Evolutionary conservation across 2,888 invertebrate genomes (phyloP).

Genomic region (Mesorhabditis sp.): DNA sequence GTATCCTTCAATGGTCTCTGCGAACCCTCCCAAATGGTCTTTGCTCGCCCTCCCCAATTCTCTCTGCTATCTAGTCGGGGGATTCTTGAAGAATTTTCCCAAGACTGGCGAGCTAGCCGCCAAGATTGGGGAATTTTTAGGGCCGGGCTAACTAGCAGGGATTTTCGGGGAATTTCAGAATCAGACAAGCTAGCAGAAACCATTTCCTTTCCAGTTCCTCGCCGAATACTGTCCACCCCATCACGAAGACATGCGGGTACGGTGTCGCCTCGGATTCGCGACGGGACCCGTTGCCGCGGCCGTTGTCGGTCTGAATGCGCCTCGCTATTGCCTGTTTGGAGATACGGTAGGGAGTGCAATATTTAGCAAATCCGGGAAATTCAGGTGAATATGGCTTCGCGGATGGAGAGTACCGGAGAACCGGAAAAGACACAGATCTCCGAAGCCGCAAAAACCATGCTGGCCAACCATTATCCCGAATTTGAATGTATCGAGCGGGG

Average conservation of each 20-base stretch:
- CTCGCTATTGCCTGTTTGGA: slow-evolving; percentile 56
- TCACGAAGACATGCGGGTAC: slow-evolving; percentile 22
- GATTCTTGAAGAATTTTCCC: no score
- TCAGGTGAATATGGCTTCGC: slow-evolving; percentile 50
- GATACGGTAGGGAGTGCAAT: slow-evolving; percentile 39
- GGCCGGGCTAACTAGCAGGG: no score
- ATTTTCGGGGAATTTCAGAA: neutral
- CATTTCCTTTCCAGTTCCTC: slow-evolving; percentile 34
- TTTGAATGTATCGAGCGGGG: slow-evolving; percentile 44
- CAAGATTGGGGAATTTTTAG: no score
- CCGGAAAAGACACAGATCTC: slow-evolving; percentile 52
- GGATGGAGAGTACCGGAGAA: slow-evolving; percentile 54
- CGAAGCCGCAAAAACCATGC: slow-evolving; percentile 36
- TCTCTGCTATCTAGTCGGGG: no score
- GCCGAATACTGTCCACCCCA: slow-evolving; percentile 46
- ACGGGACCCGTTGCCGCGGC: slow-evolving; percentile 51
- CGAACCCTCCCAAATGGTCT: no score
- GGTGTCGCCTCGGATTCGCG: slow-evolving; percentile 43
- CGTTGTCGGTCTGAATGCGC: slow-evolving; percentile 57
- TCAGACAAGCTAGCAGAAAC: neutral
- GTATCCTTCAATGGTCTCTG: no score
- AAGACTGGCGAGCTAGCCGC: no score
- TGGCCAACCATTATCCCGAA: slow-evolving; percentile 42
- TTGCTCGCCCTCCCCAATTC: no score
- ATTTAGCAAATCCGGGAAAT: neutral